These are phyloP conservation scores for Pseudochirops cupreus DNA, from an alignment of 2,797 vertebrate species.

Conservation along the genomic window DNA sequence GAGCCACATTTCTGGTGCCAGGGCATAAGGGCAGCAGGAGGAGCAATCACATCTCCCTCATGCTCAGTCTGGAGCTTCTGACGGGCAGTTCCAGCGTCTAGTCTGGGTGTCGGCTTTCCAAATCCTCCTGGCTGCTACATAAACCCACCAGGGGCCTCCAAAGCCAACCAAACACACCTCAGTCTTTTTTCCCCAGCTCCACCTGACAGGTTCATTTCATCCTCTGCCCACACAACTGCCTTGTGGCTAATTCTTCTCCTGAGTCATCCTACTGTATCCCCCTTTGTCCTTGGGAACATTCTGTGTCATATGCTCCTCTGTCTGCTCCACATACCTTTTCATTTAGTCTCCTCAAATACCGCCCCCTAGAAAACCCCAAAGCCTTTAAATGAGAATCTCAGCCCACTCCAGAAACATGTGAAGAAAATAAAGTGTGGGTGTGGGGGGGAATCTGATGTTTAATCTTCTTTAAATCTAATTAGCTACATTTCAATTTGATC, in stretches of 20 bases:
- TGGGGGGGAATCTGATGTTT: not conserved
- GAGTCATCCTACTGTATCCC: slow-evolving; percentile 55
- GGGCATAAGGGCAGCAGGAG: not conserved
- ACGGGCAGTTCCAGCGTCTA: not conserved
- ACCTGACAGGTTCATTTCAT: slow-evolving; percentile 69
- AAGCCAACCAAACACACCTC: slow-evolving; percentile 45
- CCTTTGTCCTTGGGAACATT: slow-evolving; percentile 26
- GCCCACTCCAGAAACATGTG: not conserved
- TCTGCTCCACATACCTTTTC: slow-evolving; percentile 30
- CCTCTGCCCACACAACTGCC: slow-evolving; percentile 69
- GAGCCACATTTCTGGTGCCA: not conserved
- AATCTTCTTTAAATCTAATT: not conserved
- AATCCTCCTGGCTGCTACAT: slow-evolving; percentile 2
- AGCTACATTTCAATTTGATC: not conserved
- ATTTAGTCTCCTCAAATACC: slow-evolving; percentile 58
- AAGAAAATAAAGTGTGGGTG: not conserved
- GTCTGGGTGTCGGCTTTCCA: not conserved
- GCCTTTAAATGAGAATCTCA: not conserved
- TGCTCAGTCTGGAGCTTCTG: not conserved
- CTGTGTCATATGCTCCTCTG: slow-evolving; percentile 51
- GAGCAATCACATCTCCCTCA: not conserved
- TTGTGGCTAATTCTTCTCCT: slow-evolving; percentile 62
- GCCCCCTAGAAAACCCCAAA: not conserved
- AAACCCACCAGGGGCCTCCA: slow-evolving; percentile 19
- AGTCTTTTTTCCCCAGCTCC: slow-evolving; percentile 59